phyloP scores from a whole-genome alignment of 2,888 invertebrate species.

The Epistrophella euchroma region DNA sequence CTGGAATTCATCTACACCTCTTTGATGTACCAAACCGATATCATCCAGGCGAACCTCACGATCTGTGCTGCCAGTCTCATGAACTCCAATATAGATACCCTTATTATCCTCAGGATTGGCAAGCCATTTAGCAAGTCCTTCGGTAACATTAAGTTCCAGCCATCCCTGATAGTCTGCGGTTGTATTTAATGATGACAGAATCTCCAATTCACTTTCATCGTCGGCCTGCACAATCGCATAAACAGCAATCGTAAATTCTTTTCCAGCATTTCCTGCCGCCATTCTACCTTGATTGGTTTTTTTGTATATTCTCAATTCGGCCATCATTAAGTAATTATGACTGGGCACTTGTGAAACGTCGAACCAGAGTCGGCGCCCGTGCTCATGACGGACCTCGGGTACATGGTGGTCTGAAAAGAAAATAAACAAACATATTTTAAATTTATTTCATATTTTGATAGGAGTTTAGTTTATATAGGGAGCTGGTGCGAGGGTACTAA shows the following conservation, averaged over 20 bases:
- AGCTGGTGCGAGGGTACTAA: background rate
- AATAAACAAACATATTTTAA: slow-evolving; percentile 6
- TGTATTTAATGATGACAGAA: slow-evolving; percentile 90
- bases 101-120: slow-evolving; percentile 91
- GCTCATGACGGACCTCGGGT: slow-evolving; percentile 91
- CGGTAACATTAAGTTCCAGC: slow-evolving; percentile 93
- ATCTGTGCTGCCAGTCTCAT: slow-evolving; percentile 89
- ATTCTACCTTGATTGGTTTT: slow-evolving; percentile 82
- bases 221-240: slow-evolving; percentile 80
- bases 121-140: slow-evolving; percentile 90
- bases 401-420: slow-evolving; percentile 88
- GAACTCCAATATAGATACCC: slow-evolving; percentile 93
- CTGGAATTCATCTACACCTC: slow-evolving; percentile 92
- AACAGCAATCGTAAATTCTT: slow-evolving; percentile 82
- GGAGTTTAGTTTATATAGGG: background rate
- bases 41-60: slow-evolving; percentile 93
- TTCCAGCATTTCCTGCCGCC: slow-evolving; percentile 79
- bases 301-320: slow-evolving; percentile 94
- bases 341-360: slow-evolving; percentile 94
- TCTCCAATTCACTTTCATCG: slow-evolving; percentile 88
- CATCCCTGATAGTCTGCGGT: slow-evolving; percentile 92
- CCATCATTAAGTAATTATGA: slow-evolving; percentile 91
- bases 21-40: slow-evolving; percentile 91
- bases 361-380: slow-evolving; percentile 95
- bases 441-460: background rate